These are phyloP conservation scores for Agrenia bidenticulata DNA, from an alignment of 2,888 invertebrate species.

Conservation along the genomic window DNA sequence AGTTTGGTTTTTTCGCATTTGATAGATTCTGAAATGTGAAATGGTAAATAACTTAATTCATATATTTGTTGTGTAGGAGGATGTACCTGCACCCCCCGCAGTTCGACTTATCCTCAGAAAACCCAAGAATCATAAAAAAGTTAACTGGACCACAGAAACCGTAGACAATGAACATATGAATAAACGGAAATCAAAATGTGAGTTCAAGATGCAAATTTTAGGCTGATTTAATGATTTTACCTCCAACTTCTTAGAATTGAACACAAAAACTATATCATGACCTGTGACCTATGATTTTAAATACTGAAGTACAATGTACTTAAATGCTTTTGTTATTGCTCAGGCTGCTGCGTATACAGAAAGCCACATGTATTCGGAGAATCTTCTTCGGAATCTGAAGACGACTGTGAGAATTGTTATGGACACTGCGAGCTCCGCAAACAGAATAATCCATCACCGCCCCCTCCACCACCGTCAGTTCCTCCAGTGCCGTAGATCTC, in stretches of 20 bases:
- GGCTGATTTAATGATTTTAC: no score
- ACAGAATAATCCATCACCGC: conserved; percentile 19
- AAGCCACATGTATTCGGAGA: conserved; percentile 87
- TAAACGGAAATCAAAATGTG: conserved; percentile 96
- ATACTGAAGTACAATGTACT: neutral
- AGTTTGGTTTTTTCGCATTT: no score
- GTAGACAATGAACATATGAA: conserved; percentile 94
- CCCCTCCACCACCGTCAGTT: conserved; percentile 34
- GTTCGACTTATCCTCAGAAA: conserved; percentile 68
- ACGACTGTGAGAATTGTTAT: conserved; percentile 70
- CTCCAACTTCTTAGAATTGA: no score
- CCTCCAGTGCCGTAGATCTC: conserved; percentile 34
- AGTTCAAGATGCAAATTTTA: no score
- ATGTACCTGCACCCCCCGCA: no score
- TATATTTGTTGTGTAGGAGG: conserved; percentile 1
- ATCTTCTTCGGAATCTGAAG: conserved; percentile 74
- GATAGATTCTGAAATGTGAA: no score
- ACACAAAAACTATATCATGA: no score
- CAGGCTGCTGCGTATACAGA: conserved; percentile 91
- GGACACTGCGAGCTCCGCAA: conserved; percentile 77
- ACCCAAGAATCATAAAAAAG: conserved; percentile 72
- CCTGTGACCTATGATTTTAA: neutral
- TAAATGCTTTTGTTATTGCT: conserved; percentile 22
- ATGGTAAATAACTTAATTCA: no score
- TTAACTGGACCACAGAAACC: conserved; percentile 85